These are phyloP conservation scores for Colius striatus DNA, from an alignment of 2,113 vertebrate genomes.

Conservation along the genomic window DNA sequence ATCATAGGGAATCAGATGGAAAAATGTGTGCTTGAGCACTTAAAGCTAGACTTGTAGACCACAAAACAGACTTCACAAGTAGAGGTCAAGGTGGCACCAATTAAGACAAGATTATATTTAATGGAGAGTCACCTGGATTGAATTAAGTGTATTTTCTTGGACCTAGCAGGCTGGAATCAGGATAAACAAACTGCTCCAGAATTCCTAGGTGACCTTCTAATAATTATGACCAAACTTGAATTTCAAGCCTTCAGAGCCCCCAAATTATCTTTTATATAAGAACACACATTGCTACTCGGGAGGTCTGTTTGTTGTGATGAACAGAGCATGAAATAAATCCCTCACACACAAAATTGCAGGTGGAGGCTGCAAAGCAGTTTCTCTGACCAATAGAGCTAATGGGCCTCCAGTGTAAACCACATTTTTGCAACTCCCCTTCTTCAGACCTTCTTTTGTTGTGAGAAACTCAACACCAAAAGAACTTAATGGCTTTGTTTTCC, in stretches of 20 bases:
- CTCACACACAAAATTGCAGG: conserved; percentile 77
- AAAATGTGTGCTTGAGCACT: conserved; percentile 71
- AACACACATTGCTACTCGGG: conserved; percentile 78
- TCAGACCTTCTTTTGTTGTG: conserved; percentile 60
- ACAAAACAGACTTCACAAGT: conserved; percentile 83
- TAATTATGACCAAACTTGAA: conserved; percentile 76
- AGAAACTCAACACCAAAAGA: conserved; percentile 70
- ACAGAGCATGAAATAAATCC: conserved; percentile 75
- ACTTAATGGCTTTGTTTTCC: conserved; percentile 67
- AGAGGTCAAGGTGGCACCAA: conserved; percentile 80
- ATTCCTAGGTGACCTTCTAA: conserved; percentile 80
- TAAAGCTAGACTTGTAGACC: conserved; percentile 69
- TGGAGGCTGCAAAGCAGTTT: conserved; percentile 71
- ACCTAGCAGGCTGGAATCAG: conserved; percentile 71
- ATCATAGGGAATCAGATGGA: conserved; percentile 69
- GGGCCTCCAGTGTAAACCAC: conserved; percentile 71
- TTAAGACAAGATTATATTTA: conserved; percentile 79
- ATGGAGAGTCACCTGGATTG: conserved; percentile 82
- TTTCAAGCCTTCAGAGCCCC: conserved; percentile 76
- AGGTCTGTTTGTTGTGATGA: conserved; percentile 84
- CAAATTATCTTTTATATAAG: conserved; percentile 74
- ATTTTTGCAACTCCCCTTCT: conserved; percentile 70
- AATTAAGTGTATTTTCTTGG: conserved; percentile 85
- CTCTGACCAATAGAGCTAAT: conserved; percentile 64
- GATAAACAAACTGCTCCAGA: conserved; percentile 78